phyloP scores from a whole-genome alignment of 2,113 vertebrate species.

The Corythornis vintsioides region DNA sequence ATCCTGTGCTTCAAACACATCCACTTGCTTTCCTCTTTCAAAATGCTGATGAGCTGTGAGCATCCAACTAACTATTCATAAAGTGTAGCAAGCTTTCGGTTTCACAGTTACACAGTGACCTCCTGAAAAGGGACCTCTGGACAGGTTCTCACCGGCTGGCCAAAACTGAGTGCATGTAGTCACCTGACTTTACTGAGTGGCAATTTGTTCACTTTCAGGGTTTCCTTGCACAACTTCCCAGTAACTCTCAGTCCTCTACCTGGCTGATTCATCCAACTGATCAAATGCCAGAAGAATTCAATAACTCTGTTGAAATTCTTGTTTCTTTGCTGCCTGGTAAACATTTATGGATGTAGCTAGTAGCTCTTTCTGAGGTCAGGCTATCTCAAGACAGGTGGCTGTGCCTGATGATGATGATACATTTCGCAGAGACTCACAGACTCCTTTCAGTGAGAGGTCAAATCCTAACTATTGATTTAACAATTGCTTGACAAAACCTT shows the following conservation, averaged over 20 bases:
- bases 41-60: not conserved
- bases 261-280: not conserved
- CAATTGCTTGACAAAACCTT: not conserved
- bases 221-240: not conserved
- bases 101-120: not conserved
- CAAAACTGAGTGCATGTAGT: not conserved
- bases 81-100: not conserved
- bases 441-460: not conserved
- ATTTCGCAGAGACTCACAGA: not conserved
- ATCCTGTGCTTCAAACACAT: not conserved
- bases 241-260: not conserved
- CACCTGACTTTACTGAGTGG: rapidly evolving
- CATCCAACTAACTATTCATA: not conserved
- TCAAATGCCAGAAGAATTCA: not conserved
- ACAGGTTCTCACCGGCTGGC: not conserved
- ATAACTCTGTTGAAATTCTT: not conserved
- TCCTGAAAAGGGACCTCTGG: not conserved
- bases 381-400: not conserved
- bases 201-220: not conserved
- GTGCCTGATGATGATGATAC: not conserved
- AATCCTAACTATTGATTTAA: not conserved
- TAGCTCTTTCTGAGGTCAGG: not conserved
- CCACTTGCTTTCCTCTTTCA: not conserved
- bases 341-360: not conserved
- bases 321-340: not conserved